Conservation (phyloP, 1,140 invertebrate genomes). For the Prorops nasuta region DNA sequence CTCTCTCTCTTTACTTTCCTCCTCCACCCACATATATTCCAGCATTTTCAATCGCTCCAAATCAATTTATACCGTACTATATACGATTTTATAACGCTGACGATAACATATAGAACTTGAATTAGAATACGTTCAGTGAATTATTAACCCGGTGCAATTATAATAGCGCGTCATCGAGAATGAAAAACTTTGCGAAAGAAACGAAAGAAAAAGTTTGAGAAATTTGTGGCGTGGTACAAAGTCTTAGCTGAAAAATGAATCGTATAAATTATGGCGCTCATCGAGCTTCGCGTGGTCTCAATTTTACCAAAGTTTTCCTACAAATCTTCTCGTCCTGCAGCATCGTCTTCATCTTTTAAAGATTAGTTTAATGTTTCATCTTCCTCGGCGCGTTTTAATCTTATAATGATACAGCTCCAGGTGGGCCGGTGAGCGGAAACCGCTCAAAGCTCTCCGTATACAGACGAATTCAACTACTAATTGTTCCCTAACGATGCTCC, state of each 20-base stretch:
- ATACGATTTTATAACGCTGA: slow-evolving; percentile 12
- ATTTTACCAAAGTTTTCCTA: slow-evolving; percentile 28
- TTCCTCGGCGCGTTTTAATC: slow-evolving; percentile 16
- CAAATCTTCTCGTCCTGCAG: slow-evolving; percentile 16
- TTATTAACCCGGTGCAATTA: no score
- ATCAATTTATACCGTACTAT: background rate
- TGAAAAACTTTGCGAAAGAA: no score
- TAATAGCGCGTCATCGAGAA: no score
- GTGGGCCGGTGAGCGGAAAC: no score
- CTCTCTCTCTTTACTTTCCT: background rate
- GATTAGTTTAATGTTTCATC: slow-evolving; percentile 17
- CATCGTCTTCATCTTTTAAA: slow-evolving; percentile 22
- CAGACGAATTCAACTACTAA: no score
- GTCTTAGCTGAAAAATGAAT: slow-evolving; percentile 26
- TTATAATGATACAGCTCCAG: slow-evolving; percentile 23
- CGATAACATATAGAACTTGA: no score
- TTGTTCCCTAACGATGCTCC: no score
- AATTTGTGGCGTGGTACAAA: slow-evolving; percentile 22
- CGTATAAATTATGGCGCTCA: slow-evolving; percentile 28
- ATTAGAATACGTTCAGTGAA: no score
- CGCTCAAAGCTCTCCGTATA: no score
- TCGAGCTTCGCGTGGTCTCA: slow-evolving; percentile 22
- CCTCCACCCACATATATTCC: background rate
- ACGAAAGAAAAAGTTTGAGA: slow-evolving; percentile 16
- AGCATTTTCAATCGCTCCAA: background rate